Percentiles rank a stretch among this genome's conserved stretches.
Evolutionary conservation across 1,140 invertebrate genomes (phyloP).

Genomic region (Steinernema khuongi): DNA sequence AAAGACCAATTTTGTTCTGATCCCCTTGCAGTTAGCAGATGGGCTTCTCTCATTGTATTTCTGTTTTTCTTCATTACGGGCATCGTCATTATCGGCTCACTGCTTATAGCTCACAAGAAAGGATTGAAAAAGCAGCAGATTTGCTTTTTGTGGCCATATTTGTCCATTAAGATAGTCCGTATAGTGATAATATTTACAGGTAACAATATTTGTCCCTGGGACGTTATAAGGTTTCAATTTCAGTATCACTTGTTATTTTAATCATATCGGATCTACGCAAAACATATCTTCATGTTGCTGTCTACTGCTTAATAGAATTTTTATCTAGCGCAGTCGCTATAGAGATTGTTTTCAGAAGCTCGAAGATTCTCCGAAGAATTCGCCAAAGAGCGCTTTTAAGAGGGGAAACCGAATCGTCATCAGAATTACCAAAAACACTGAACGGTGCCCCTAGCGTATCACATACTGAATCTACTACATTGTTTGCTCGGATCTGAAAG

Average conservation of each 20-base stretch:
- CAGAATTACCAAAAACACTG: neutral
- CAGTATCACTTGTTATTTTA: neutral
- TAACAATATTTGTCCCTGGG: too few species aligned
- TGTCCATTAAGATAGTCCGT: neutral
- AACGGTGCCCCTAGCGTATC: neutral
- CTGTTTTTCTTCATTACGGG: slow-evolving; percentile 1
- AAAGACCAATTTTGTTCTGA: too few species aligned
- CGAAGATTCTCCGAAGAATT: neutral
- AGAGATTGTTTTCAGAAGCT: neutral
- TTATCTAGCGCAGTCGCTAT: neutral
- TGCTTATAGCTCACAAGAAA: neutral
- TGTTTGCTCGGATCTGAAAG: neutral
- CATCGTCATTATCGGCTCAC: neutral
- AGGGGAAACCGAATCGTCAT: neutral
- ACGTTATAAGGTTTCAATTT: too few species aligned
- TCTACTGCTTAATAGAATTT: neutral
- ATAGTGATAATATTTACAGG: neutral
- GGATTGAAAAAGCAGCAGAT: neutral
- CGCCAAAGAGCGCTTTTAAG: neutral
- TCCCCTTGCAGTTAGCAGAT: neutral
- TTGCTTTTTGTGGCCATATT: neutral
- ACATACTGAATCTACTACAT: neutral
- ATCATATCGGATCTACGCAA: neutral
- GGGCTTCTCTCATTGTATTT: neutral
- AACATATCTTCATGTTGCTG: neutral